These are phyloP conservation scores for Eledona agricola DNA, from an alignment of 2,888 invertebrate species.

Conservation along the genomic window DNA sequence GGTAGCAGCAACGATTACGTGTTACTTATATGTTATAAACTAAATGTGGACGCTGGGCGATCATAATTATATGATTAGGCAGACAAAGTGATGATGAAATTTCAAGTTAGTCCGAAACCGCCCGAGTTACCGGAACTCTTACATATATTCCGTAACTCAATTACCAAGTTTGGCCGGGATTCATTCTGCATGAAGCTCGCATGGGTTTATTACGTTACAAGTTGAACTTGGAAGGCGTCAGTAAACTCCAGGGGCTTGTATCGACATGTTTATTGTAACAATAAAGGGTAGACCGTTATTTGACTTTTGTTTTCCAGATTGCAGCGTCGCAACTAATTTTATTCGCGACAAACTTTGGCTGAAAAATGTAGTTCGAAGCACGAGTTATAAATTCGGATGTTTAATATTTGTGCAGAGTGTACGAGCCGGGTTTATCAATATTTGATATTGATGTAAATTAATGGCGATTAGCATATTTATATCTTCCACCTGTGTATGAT, in stretches of 20 bases:
- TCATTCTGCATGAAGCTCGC: conserved; percentile 50
- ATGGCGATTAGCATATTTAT: conserved; percentile 32
- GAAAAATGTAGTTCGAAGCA: no score
- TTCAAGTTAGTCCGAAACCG: conserved; percentile 36
- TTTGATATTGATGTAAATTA: conserved; percentile 30
- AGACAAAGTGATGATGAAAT: conserved; percentile 37
- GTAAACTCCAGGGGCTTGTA: conserved; percentile 34
- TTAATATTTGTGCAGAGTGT: no score
- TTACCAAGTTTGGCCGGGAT: conserved; percentile 52
- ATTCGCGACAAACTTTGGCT: no score
- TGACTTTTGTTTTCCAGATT: conserved; percentile 2
- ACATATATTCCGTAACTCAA: conserved; percentile 52
- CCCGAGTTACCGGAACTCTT: conserved; percentile 46
- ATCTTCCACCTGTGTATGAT: conserved; percentile 30
- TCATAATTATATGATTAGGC: conserved; percentile 28
- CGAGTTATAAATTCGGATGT: no score
- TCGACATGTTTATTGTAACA: conserved; percentile 38
- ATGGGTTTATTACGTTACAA: conserved; percentile 48
- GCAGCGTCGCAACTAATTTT: conserved; percentile 10
- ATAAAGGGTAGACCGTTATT: conserved; percentile 16
- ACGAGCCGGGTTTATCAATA: conserved; percentile 28
- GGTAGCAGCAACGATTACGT: no score
- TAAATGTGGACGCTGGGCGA: conserved; percentile 7
- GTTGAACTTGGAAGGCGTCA: conserved; percentile 38
- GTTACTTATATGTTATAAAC: background rate